phyloP scores from a whole-genome alignment of 2,113 vertebrate species.

The Danionella cerebrum region DNA sequence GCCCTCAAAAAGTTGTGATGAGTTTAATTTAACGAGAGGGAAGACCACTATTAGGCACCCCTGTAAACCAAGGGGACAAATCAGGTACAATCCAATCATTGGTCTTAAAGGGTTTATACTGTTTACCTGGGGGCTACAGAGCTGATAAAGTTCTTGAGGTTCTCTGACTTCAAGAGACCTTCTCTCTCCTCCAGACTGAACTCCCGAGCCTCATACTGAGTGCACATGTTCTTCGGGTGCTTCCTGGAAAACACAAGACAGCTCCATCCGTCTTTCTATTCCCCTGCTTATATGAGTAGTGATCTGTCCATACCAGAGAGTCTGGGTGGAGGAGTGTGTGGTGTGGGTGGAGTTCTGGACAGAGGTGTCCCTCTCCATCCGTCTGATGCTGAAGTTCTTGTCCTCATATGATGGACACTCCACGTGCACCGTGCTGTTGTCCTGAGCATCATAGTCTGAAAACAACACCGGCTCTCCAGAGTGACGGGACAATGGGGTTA shows the following conservation, averaged over 20 bases:
- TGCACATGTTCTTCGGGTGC: conserved; percentile 68
- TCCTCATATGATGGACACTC: conserved; percentile 75
- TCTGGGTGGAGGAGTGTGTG: no score
- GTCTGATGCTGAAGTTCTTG: conserved; percentile 69
- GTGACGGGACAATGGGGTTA: conserved; percentile 60
- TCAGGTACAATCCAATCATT: no score
- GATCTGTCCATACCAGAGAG: no score
- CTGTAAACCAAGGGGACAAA: no score
- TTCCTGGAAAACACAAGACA: conserved; percentile 57
- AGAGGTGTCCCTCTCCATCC: conserved; percentile 66
- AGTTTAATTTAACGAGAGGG: no score
- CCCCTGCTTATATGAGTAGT: no score
- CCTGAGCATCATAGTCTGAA: conserved; percentile 62
- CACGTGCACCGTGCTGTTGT: conserved; percentile 58
- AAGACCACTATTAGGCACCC: no score
- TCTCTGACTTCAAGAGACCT: conserved; percentile 51
- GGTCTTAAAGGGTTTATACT: no score
- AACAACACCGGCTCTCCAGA: conserved; percentile 68
- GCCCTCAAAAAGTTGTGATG: no score
- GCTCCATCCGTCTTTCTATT: no score
- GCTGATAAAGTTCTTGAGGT: conserved; percentile 64
- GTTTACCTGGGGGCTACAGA: conserved; percentile 65
- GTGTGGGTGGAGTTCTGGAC: conserved; percentile 57
- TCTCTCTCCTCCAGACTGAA: conserved; percentile 67
- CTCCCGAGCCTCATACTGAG: conserved; percentile 69